Evolutionary conservation across 2,888 invertebrate species (phyloP).

Genomic region (Blomia tropicalis): DNA sequence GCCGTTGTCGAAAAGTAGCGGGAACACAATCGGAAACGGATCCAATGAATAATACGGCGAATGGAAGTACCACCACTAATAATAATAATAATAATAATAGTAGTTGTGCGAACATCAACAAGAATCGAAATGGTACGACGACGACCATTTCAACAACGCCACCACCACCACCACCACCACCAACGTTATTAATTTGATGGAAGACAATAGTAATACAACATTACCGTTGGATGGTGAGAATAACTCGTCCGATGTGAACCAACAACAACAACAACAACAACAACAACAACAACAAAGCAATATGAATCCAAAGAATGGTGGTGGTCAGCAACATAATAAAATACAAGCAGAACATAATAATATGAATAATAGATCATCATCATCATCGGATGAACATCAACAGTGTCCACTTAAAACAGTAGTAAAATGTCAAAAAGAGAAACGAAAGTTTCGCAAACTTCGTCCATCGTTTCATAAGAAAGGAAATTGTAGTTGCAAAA

Average conservation of each 20-base stretch:
- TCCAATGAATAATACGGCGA: neutral
- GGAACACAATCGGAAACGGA: neutral
- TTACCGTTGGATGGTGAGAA: no score
- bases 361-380: no score
- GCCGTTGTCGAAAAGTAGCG: neutral
- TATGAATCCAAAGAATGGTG: neutral
- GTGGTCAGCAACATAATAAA: no score
- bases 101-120: neutral
- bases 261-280: neutral
- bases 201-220: no score
- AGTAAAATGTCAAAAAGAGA: neutral
- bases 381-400: no score
- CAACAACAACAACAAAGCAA: neutral
- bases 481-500: no score
- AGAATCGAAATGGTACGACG: neutral
- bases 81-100: neutral
- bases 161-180: no score
- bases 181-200: neutral
- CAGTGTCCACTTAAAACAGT: neutral
- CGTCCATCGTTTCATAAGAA: neutral
- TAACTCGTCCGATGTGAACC: neutral
- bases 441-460: constrained; percentile 8
- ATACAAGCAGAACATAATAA: no score
- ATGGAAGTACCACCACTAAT: neutral
- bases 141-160: neutral